These are phyloP conservation scores for Dendrocincla fuliginosa DNA, from an alignment of 2,797 vertebrate genomes.

Conservation along the genomic window DNA sequence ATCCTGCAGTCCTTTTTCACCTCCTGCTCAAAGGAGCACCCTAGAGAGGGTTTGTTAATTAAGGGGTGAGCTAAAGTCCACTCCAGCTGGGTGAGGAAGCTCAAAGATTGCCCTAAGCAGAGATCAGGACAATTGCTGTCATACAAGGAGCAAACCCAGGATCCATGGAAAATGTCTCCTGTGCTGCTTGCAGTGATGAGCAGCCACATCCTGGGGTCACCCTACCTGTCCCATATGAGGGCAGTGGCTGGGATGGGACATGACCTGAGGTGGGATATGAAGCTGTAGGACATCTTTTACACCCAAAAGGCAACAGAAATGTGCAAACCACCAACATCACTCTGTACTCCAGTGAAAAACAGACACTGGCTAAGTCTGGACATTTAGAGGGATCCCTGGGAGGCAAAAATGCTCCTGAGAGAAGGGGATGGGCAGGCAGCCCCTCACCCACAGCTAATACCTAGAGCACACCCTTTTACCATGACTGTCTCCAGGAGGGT, in stretches of 20 bases:
- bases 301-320: neutral
- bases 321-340: accelerated
- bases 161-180: neutral
- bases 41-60: neutral
- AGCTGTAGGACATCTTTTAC: neutral
- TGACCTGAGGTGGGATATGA: accelerated
- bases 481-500: accelerated
- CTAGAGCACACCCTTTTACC: neutral
- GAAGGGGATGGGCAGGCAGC: neutral
- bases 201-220: neutral
- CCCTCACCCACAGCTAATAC: neutral
- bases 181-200: neutral
- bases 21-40: neutral
- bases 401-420: neutral
- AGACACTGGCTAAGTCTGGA: neutral
- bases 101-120: neutral
- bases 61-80: neutral
- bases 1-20: neutral
- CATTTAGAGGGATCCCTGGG: neutral
- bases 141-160: neutral
- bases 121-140: accelerated
- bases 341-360: neutral
- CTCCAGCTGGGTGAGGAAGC: neutral
- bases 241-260: neutral
- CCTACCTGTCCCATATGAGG: neutral